These are phyloP conservation scores for Pangasius sanitwongsei DNA, from an alignment of 2,797 vertebrate genomes.

Conservation along the genomic window DNA sequence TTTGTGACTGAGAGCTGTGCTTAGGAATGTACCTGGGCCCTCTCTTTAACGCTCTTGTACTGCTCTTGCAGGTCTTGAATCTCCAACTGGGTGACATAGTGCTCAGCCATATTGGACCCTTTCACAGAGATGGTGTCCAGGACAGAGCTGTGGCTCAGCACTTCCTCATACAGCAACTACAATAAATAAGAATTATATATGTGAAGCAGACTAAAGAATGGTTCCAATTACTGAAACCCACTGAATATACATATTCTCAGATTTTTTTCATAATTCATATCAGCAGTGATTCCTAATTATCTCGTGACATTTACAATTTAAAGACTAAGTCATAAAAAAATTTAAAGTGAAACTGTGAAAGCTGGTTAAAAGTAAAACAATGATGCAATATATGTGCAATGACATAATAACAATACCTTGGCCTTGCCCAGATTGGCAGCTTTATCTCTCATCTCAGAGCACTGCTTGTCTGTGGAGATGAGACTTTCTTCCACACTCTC, in stretches of 20 bases:
- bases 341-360: neutral
- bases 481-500: slow-evolving; percentile 86
- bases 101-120: slow-evolving; percentile 88
- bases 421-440: slow-evolving; percentile 86
- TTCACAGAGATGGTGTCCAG: slow-evolving; percentile 91
- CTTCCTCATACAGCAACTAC: slow-evolving; percentile 92
- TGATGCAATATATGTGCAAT: neutral
- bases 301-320: neutral
- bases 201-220: neutral
- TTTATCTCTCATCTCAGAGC: slow-evolving; percentile 92
- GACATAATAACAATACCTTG: slow-evolving; percentile 76
- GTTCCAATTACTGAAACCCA: neutral
- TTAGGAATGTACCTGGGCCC: slow-evolving; percentile 80
- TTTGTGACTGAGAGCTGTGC: neutral
- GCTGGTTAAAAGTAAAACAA: neutral
- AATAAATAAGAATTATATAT: slow-evolving; percentile 19
- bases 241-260: neutral
- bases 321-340: neutral
- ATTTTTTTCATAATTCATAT: neutral
- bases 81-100: slow-evolving; percentile 88
- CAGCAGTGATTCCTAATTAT: neutral
- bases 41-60: slow-evolving; percentile 83
- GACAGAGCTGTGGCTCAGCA: slow-evolving; percentile 87
- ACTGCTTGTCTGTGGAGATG: slow-evolving; percentile 81
- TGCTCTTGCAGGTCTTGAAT: slow-evolving; percentile 89